phyloP scores from a whole-genome alignment of 2,113 vertebrate genomes.

The Petroica traversi region DNA sequence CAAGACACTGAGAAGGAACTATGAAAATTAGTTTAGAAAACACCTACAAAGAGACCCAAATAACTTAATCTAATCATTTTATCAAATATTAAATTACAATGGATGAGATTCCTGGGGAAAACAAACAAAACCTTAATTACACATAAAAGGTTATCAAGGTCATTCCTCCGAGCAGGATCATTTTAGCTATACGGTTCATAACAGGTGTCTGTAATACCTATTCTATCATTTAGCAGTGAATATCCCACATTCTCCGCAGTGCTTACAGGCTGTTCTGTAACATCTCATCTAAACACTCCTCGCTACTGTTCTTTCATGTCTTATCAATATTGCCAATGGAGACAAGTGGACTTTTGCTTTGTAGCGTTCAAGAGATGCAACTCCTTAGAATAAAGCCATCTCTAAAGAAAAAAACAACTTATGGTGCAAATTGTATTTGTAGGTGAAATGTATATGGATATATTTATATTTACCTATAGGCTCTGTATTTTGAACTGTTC shows the following conservation, averaged over 20 bases:
- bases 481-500: neutral
- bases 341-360: neutral
- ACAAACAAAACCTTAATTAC: constrained; percentile 5
- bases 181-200: neutral
- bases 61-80: neutral
- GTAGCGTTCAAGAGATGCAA: neutral
- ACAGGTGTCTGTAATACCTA: neutral
- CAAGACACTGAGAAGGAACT: neutral
- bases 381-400: neutral
- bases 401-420: neutral
- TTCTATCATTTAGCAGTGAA: neutral
- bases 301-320: neutral
- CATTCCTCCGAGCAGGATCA: neutral
- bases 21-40: neutral
- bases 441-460: neutral
- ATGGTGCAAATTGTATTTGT: neutral
- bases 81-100: neutral
- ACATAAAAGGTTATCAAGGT: neutral
- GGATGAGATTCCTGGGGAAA: neutral
- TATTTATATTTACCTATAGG: neutral
- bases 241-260: neutral
- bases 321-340: neutral
- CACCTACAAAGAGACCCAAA: neutral
- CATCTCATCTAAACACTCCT: neutral
- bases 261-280: neutral